A percentile compares a stretch with the other conserved stretches of the same genome.
Conservation (phyloP, 1,140 invertebrate species). For the Gonioctena quinquepunctata region DNA sequence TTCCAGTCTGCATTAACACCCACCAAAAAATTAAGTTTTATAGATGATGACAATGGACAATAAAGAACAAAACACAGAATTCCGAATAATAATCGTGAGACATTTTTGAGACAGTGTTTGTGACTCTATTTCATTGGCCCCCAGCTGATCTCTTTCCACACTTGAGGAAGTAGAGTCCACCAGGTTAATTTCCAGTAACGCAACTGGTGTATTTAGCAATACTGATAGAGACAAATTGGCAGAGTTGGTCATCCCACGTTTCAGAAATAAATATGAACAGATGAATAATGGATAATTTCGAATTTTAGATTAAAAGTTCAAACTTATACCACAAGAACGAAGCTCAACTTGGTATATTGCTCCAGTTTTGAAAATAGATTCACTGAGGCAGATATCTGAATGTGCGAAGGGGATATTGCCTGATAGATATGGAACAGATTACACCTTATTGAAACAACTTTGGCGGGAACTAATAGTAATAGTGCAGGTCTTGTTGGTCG, state of each 20-base stretch:
- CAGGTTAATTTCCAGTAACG: not conserved
- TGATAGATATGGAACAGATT: not conserved
- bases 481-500: not conserved
- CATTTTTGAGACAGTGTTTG: not conserved
- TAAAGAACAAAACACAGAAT: not conserved
- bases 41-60: not conserved
- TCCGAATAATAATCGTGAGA: not conserved
- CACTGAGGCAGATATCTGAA: not conserved
- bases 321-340: conserved; percentile 3
- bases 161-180: too few species aligned
- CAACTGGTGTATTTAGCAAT: not conserved
- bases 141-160: not conserved
- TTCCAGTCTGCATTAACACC: too few species aligned
- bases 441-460: too few species aligned
- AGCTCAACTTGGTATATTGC: not conserved
- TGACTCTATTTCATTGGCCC: not conserved
- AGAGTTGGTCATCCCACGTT: not conserved
- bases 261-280: conserved; percentile 4
- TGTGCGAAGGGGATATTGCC: not conserved
- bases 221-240: conserved; percentile 8
- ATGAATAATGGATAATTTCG: not conserved
- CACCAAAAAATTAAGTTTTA: not conserved
- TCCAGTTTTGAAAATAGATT: not conserved
- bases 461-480: not conserved
- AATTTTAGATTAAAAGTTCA: not conserved